Percentiles rank a stretch among this genome's conserved stretches.
Conservation (phyloP, 2,888 invertebrate species). For the Nebria salina region DNA sequence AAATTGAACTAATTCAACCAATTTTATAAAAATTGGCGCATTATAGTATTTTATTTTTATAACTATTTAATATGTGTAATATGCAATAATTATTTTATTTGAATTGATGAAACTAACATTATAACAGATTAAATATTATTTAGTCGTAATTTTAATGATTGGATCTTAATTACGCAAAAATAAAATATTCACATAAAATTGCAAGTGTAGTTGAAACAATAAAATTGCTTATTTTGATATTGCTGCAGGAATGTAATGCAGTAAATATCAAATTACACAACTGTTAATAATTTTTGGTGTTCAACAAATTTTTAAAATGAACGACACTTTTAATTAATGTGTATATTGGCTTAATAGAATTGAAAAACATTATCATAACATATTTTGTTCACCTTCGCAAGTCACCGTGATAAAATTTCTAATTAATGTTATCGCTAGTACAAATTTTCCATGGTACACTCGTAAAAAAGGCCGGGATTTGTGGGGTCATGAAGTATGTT, state of each 20-base stretch:
- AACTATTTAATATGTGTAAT: no score
- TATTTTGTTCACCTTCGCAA: neutral
- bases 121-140: no score
- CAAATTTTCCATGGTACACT: neutral
- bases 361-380: neutral
- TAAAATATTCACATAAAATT: no score
- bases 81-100: no score
- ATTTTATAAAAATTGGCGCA: no score
- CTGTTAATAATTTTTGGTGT: neutral
- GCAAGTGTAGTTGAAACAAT: no score
- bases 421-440: neutral
- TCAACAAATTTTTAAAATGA: neutral
- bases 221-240: no score
- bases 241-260: neutral
- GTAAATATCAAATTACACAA: neutral
- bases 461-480: neutral
- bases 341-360: neutral
- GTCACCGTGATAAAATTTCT: constrained; percentile 1
- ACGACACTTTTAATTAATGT: neutral
- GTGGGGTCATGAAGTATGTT: neutral
- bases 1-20: no score
- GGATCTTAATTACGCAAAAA: no score
- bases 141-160: no score
- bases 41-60: no score
- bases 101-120: no score